Conservation (phyloP, 30 jellyfish, hydroid and myxozoan species). For the Haliclystus octoradiatus region DNA sequence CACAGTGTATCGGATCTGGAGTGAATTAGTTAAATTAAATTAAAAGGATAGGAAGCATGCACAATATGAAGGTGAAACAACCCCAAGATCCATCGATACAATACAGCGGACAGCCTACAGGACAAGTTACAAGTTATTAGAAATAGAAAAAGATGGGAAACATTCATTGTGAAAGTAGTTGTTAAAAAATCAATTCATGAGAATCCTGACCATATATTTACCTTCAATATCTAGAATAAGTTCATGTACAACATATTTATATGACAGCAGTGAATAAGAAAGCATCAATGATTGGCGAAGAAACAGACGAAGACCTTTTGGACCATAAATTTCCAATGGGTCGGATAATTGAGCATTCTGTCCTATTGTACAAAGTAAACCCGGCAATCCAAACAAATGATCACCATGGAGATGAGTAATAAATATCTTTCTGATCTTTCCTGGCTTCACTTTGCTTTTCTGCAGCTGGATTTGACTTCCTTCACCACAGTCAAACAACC, state of each 20-base stretch:
- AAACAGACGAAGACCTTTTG: slow-evolving; percentile 50
- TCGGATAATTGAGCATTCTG: slow-evolving; percentile 26
- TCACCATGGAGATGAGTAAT: slow-evolving; percentile 93
- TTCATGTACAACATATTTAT: slow-evolving; percentile 62
- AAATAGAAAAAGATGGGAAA: too few species aligned
- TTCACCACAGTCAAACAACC: slow-evolving; percentile 97
- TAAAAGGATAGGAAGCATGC: too few species aligned
- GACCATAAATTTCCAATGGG: slow-evolving; percentile 72
- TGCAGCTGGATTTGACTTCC: slow-evolving; percentile 91
- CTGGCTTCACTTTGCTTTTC: slow-evolving; percentile 61
- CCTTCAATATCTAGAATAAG: slow-evolving; percentile 2
- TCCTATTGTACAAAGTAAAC: slow-evolving; percentile 77
- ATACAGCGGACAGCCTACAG: too few species aligned
- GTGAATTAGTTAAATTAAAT: too few species aligned
- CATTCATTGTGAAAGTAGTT: too few species aligned
- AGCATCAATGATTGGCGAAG: slow-evolving; percentile 39
- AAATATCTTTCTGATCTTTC: slow-evolving; percentile 54
- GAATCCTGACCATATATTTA: too few species aligned
- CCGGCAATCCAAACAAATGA: slow-evolving; percentile 94
- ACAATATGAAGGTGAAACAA: too few species aligned
- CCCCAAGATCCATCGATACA: too few species aligned
- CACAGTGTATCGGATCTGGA: too few species aligned
- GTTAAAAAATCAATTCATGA: too few species aligned
- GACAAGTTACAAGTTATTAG: too few species aligned
- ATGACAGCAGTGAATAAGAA: slow-evolving; percentile 51